Conservation (phyloP, 2,797 vertebrate genomes). For the Phoxinus dragarum region DNA sequence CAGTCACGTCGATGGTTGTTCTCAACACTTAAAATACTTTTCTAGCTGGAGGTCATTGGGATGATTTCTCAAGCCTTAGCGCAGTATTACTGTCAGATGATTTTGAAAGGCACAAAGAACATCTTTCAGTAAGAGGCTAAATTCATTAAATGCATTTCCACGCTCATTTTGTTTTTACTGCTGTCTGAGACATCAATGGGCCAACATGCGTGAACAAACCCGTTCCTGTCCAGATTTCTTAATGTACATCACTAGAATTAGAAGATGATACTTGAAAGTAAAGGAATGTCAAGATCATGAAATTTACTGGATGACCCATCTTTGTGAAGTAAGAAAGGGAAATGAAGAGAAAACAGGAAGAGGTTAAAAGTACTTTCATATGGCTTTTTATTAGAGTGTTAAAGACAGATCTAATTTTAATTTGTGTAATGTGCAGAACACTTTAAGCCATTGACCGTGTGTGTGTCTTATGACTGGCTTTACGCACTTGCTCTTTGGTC, state of each 20-base stretch:
- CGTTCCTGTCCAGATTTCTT: constrained; percentile 16
- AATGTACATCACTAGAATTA: background rate
- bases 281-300: background rate
- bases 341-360: constrained; percentile 58
- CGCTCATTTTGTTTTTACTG: constrained; percentile 63
- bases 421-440: constrained; percentile 78
- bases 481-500: constrained; percentile 72
- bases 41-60: constrained; percentile 55
- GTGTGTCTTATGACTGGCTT: constrained; percentile 80
- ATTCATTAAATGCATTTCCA: constrained; percentile 70
- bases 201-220: constrained; percentile 55
- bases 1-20: constrained; percentile 22
- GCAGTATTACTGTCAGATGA: constrained; percentile 69
- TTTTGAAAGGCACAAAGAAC: constrained; percentile 63
- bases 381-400: constrained; percentile 74
- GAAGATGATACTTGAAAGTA: background rate
- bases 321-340: constrained; percentile 18
- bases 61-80: constrained; percentile 61
- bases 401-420: constrained; percentile 80
- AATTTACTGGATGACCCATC: background rate
- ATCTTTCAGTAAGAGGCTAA: constrained; percentile 64
- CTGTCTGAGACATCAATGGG: constrained; percentile 57
- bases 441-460: constrained; percentile 73
- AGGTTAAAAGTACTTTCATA: constrained; percentile 70
- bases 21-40: constrained; percentile 53